These are phyloP conservation scores for Deilephila elpenor DNA, from an alignment of 2,888 invertebrate species.

Conservation along the genomic window DNA sequence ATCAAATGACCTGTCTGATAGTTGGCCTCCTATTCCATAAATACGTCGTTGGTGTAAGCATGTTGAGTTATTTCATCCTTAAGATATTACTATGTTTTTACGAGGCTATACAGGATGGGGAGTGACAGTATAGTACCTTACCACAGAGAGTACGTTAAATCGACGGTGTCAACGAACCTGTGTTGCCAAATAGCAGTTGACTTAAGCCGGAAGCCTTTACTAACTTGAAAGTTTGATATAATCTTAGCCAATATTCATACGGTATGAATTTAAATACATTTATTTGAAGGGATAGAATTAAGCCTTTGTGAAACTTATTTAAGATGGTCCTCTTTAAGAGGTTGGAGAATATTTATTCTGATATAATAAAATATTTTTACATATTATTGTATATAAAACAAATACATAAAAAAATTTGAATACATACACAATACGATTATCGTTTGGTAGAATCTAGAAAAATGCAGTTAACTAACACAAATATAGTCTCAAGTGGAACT, in stretches of 20 bases:
- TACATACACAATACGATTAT: too few species aligned
- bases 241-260: not conserved
- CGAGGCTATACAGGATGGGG: not conserved
- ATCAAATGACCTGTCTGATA: too few species aligned
- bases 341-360: too few species aligned
- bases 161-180: slow-evolving; percentile 8
- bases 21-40: too few species aligned
- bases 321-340: not conserved
- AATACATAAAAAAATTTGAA: too few species aligned
- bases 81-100: not conserved
- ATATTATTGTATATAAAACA: too few species aligned
- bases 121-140: not conserved
- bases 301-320: not conserved
- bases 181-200: slow-evolving; percentile 21
- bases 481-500: too few species aligned
- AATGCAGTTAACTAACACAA: too few species aligned
- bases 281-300: not conserved
- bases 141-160: not conserved
- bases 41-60: too few species aligned
- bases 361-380: too few species aligned
- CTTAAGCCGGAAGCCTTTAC: slow-evolving; percentile 13
- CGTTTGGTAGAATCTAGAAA: too few species aligned
- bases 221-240: slow-evolving; percentile 3
- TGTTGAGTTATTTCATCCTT: too few species aligned
- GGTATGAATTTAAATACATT: not conserved